Evolutionary conservation across 2,113 vertebrate genomes (phyloP).

Genomic region (Antechinus flavipes): DNA sequence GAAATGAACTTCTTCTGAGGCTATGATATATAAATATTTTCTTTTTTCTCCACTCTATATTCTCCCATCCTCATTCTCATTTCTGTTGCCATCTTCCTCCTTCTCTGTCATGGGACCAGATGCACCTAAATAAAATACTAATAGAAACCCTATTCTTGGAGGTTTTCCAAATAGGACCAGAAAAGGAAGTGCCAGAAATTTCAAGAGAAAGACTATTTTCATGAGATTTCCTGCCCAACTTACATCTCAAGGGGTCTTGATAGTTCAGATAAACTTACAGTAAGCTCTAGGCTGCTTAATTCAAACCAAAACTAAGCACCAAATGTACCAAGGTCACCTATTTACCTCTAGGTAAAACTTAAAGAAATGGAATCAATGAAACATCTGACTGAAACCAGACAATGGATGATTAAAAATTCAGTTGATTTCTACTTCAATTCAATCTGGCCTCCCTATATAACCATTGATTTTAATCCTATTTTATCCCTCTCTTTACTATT

Average conservation of each 20-base stretch:
- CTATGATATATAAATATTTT: conserved; percentile 11
- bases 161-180: conserved; percentile 65
- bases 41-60: not conserved
- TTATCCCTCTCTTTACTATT: not conserved
- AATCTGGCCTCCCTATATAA: conserved; percentile 2
- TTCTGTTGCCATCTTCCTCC: not conserved
- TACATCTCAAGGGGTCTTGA: conserved; percentile 61
- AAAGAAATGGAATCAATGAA: not conserved
- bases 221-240: conserved; percentile 77
- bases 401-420: not conserved
- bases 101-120: conserved; percentile 35
- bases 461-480: not conserved
- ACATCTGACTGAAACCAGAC: not conserved
- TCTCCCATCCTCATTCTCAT: conserved; percentile 24
- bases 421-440: not conserved
- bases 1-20: conserved; percentile 26
- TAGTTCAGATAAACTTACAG: conserved; percentile 68
- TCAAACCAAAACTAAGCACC: conserved; percentile 8
- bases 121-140: conserved; percentile 48
- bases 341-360: conserved; percentile 20
- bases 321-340: not conserved
- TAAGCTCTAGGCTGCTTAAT: conserved; percentile 64
- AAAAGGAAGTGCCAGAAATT: conserved; percentile 77
- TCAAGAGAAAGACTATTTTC: conserved; percentile 77
- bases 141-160: conserved; percentile 60